Conservation (phyloP, 2,888 invertebrate species). For the Lapara coniferarum region DNA sequence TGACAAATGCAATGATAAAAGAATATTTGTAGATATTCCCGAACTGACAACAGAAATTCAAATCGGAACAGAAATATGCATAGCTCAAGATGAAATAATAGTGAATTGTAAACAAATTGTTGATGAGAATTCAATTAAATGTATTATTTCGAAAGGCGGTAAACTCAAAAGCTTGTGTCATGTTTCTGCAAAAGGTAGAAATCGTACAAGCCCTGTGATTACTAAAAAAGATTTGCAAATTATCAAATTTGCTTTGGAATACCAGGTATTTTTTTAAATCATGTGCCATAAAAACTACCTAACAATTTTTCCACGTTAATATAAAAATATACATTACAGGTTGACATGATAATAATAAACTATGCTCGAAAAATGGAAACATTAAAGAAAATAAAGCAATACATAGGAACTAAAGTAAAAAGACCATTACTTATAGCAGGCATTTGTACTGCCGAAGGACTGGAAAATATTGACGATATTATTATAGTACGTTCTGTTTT, state of each 20-base stretch:
- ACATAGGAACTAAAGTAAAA: slow-evolving; percentile 40
- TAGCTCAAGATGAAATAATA: slow-evolving; percentile 48
- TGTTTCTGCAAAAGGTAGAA: slow-evolving; percentile 45
- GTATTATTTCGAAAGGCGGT: slow-evolving; percentile 50
- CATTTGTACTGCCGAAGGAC: slow-evolving; percentile 48
- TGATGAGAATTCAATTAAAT: slow-evolving; percentile 40
- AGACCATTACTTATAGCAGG: slow-evolving; percentile 50
- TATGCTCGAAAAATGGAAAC: slow-evolving; percentile 47
- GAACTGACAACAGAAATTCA: slow-evolving; percentile 43
- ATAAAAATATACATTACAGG: slow-evolving; percentile 41
- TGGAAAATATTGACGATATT: slow-evolving; percentile 53
- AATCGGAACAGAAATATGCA: slow-evolving; percentile 48
- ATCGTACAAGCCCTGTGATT: slow-evolving; percentile 41
- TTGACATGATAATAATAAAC: slow-evolving; percentile 54
- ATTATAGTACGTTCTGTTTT: slow-evolving; percentile 44
- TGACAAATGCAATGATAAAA: slow-evolving; percentile 48
- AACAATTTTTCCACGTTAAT: too few relatives aligned
- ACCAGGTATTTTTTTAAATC: slow-evolving; percentile 44
- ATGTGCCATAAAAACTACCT: too few relatives aligned
- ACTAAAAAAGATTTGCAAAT: slow-evolving; percentile 49
- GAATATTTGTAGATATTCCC: slow-evolving; percentile 54
- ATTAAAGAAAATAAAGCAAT: slow-evolving; percentile 45
- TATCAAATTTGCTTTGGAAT: slow-evolving; percentile 50
- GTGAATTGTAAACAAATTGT: slow-evolving; percentile 44
- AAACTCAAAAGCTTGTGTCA: slow-evolving; percentile 39